phyloP scores from a whole-genome alignment of 2,888 invertebrate species.

The Penaeus monodon region DNA sequence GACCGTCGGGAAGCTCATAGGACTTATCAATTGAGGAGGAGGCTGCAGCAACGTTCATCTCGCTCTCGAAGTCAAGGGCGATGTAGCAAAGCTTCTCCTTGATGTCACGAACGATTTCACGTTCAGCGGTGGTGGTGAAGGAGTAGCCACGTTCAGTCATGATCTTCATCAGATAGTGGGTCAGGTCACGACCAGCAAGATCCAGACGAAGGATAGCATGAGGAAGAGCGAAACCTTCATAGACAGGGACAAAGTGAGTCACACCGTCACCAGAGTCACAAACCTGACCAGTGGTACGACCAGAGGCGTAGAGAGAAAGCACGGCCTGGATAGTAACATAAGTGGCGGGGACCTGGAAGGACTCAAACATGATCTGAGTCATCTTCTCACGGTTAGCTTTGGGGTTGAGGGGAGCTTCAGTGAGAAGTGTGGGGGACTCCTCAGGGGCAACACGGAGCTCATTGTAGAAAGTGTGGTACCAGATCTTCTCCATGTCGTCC shows the following conservation, averaged over 20 bases:
- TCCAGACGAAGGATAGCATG: too few species aligned
- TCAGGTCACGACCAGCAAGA: too few species aligned
- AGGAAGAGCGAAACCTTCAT: too few species aligned
- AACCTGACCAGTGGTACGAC: too few species aligned
- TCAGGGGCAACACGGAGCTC: constrained; percentile 95
- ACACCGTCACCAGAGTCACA: too few species aligned
- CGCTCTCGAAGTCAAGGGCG: constrained; percentile 59
- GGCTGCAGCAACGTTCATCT: constrained; percentile 38
- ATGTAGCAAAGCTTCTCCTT: constrained; percentile 64
- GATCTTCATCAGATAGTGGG: constrained; percentile 91
- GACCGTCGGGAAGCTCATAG: constrained; percentile 91
- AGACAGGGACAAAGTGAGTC: too few species aligned
- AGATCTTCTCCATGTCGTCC: constrained; percentile 99
- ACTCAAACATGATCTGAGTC: constrained; percentile 86
- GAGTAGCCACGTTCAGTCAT: constrained; percentile 76
- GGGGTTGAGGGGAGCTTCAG: constrained; percentile 93
- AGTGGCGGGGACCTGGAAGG: constrained; percentile 73
- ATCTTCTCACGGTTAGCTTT: constrained; percentile 96
- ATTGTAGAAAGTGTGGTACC: constrained; percentile 99
- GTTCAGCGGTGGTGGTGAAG: constrained; percentile 62
- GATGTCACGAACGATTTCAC: constrained; percentile 64
- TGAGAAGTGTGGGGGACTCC: constrained; percentile 76
- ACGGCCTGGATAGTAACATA: too few species aligned
- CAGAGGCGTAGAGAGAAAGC: too few species aligned
- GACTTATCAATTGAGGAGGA: constrained; percentile 30